phyloP scores from a whole-genome alignment of 2,113 vertebrate species.

The Neolamprologus sp. region DNA sequence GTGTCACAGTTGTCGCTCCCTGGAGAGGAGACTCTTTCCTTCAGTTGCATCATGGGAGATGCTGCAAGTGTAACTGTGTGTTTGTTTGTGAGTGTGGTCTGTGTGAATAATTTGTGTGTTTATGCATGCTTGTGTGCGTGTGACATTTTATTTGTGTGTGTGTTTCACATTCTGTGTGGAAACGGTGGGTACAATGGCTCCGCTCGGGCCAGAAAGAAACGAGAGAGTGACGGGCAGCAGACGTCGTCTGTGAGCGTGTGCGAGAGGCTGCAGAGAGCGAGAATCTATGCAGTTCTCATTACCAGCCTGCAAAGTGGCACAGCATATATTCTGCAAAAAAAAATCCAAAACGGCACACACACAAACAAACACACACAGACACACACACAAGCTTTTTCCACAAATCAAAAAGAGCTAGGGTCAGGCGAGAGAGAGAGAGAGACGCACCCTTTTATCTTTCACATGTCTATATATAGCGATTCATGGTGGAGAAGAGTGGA shows the following conservation, averaged over 20 bases:
- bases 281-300: conserved; percentile 4
- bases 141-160: not conserved
- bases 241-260: not conserved
- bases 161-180: not conserved
- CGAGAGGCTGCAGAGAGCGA: not conserved
- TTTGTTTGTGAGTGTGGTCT: not conserved
- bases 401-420: conserved; percentile 36
- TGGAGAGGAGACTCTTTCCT: conserved; percentile 32
- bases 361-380: not conserved
- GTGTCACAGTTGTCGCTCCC: not conserved
- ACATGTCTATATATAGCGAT: conserved; percentile 60
- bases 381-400: conserved; percentile 15
- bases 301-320: conserved; percentile 6
- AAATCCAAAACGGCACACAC: not conserved
- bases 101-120: not conserved
- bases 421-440: not conserved
- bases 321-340: conserved; percentile 1
- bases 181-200: not conserved
- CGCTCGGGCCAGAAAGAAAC: not conserved
- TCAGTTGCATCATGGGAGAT: conserved; percentile 49
- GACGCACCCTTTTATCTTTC: conserved; percentile 53
- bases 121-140: not conserved
- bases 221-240: not conserved
- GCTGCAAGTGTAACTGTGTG: not conserved
- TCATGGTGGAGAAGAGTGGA: conserved; percentile 38